Percentiles rank a stretch among this genome's conserved stretches.
Evolutionary conservation across 2,113 vertebrate genomes (phyloP).

Genomic region (Chaenogobius annularis): DNA sequence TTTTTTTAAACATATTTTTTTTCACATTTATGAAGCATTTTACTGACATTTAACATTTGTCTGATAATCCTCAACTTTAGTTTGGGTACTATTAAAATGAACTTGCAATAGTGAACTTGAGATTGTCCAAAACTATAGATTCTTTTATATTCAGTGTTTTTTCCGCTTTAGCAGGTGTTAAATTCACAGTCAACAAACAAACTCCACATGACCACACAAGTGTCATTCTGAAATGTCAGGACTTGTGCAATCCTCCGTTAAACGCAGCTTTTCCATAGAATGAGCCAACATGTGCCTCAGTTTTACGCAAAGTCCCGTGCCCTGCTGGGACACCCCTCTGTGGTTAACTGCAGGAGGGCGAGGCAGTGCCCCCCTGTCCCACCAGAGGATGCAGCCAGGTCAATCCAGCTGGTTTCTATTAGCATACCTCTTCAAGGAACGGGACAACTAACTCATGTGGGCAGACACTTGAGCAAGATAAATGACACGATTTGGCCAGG

Average conservation of each 20-base stretch:
- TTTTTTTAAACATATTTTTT: too few relatives aligned
- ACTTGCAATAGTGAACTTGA: not conserved
- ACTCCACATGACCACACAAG: constrained; percentile 42
- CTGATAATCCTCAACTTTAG: not conserved
- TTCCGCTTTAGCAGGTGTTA: constrained; percentile 29
- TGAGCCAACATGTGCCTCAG: constrained; percentile 41
- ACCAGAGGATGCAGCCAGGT: constrained; percentile 46
- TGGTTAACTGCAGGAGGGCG: constrained; percentile 34
- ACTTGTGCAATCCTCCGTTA: constrained; percentile 48
- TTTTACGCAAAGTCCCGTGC: constrained; percentile 54
- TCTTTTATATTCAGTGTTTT: constrained; percentile 16
- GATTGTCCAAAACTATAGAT: not conserved
- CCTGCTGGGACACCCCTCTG: constrained; percentile 54
- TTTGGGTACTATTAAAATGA: not conserved
- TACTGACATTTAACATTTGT: not conserved
- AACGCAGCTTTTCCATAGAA: constrained; percentile 63
- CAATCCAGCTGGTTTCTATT: constrained; percentile 78
- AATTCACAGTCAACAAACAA: constrained; percentile 35
- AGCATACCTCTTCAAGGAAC: constrained; percentile 69
- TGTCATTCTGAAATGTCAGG: constrained; percentile 48
- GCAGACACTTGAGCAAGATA: constrained; percentile 69
- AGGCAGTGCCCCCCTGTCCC: constrained; percentile 3
- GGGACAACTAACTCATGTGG: constrained; percentile 58
- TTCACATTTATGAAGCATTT: not conserved
- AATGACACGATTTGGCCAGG: constrained; percentile 59